Base-by-base conservation (phyloP, 1,140 invertebrate species). In the Oreohelix idahoensis region DNA sequence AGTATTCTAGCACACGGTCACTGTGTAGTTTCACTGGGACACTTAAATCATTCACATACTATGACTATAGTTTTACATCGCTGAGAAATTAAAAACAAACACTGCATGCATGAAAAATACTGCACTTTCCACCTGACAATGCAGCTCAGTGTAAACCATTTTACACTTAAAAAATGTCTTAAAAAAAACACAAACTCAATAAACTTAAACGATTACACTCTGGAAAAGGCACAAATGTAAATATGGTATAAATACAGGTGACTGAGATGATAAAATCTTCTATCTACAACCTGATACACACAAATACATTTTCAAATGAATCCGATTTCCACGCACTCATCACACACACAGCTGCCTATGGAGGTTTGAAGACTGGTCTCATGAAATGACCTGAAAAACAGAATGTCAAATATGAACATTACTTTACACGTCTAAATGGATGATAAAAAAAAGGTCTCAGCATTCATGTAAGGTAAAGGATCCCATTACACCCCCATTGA, bases 331-430 rank as follows among this genome's bases (percentile, higher is more conserved):
- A 32, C 53, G 45, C 38, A 45, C n/a, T 32, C 42, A 35, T 15
- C 69, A 42, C 38, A 42, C 42, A 73, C 75, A 77, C 45, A 51
- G 75, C 75, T 77, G 75, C 75, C 75, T 77, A 58, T 32, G n/a
- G 42, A 77, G 42, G 32, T 10, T 23, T 35, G 75, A 45, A 58
- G 32, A 51, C 15, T 1, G 32, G 17, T 36, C 35, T 77, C 75
- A 77, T 77, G 75, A 77, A 53, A 77, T 77, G 26, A 77, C 66
- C 49, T 79, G 39, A 5, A 32, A 58, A 70, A 51, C 10, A 35
- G 42, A 79, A 80, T 20, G 38, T n/a, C 10, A 20, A 58, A 58
- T 58, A n/a, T 15, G 5, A 58, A 5, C 5, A 45, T 45, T 45
- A 45, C 15, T 45, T 45, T n/a, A n/a, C n/a, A n/a, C n/a, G n/a